phyloP scores from a whole-genome alignment of 2,797 vertebrate species.

The Adrianichthys oophorus region DNA sequence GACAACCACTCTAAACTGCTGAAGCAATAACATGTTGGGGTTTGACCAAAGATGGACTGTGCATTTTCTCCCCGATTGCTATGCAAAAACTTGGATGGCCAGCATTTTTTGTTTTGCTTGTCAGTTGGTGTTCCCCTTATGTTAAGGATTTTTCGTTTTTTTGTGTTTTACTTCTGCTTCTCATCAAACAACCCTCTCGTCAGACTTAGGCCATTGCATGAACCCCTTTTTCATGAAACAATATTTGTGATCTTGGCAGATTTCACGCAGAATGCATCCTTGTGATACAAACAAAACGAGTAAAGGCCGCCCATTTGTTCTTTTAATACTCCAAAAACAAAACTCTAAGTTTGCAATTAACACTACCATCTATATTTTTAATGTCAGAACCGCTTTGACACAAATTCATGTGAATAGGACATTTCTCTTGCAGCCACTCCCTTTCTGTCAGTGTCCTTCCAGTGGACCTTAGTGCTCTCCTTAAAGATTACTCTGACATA shows the following conservation, averaged over 20 bases:
- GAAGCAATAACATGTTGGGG: constrained; percentile 21
- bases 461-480: constrained; percentile 33
- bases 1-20: constrained; percentile 15
- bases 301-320: neutral
- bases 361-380: constrained; percentile 15
- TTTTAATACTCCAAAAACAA: neutral
- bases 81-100: neutral
- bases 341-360: constrained; percentile 11
- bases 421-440: constrained; percentile 63
- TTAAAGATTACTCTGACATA: constrained; percentile 12
- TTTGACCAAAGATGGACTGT: constrained; percentile 17
- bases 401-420: constrained; percentile 47
- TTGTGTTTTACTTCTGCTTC: neutral
- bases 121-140: neutral
- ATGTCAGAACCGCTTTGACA: constrained; percentile 33
- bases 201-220: neutral
- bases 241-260: neutral
- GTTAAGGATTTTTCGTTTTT: neutral
- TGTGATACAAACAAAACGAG: constrained; percentile 19
- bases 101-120: constrained; percentile 11
- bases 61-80: neutral
- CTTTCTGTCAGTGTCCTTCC: constrained; percentile 41
- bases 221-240: constrained; percentile 5
- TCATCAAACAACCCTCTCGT: neutral
- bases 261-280: constrained; percentile 10